Percentiles rank a stretch among this genome's conserved stretches.
Evolutionary conservation across 2,113 vertebrate genomes (phyloP).

Genomic region (Cyprinodon tularosa): DNA sequence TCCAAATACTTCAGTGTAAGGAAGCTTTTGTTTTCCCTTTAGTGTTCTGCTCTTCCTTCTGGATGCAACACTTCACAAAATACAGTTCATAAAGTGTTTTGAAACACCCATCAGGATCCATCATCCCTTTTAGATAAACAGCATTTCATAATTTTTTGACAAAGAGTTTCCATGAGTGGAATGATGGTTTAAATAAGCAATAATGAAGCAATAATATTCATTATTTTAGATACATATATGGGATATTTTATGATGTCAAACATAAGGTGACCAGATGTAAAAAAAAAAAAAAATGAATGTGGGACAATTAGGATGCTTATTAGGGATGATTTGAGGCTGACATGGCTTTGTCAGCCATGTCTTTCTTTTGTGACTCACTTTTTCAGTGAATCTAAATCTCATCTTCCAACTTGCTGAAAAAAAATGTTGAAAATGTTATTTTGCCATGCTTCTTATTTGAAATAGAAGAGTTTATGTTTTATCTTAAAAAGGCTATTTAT

Average conservation of each 20-base stretch:
- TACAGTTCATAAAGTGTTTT: background rate
- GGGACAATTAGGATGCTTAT: no score
- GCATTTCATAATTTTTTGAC: background rate
- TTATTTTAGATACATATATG: no score
- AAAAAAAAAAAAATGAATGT: no score
- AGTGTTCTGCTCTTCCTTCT: background rate
- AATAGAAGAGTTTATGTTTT: background rate
- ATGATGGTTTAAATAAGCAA: background rate
- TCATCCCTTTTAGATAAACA: no score
- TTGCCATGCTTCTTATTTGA: background rate
- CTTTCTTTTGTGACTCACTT: no score
- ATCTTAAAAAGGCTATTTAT: background rate
- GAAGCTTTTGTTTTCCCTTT: background rate
- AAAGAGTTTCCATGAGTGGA: background rate
- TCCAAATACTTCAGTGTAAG: constrained; percentile 6
- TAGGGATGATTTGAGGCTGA: no score
- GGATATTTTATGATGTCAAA: no score
- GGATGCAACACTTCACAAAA: background rate
- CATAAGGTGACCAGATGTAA: no score
- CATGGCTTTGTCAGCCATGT: no score
- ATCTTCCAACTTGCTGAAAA: no score
- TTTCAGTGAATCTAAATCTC: no score
- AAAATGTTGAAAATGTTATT: background rate
- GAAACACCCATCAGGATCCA: background rate
- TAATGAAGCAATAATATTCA: no score